A percentile compares a stretch with the other conserved stretches of the same genome.
Conservation (phyloP, 2,113 vertebrate species). For the Clarias magur region DNA sequence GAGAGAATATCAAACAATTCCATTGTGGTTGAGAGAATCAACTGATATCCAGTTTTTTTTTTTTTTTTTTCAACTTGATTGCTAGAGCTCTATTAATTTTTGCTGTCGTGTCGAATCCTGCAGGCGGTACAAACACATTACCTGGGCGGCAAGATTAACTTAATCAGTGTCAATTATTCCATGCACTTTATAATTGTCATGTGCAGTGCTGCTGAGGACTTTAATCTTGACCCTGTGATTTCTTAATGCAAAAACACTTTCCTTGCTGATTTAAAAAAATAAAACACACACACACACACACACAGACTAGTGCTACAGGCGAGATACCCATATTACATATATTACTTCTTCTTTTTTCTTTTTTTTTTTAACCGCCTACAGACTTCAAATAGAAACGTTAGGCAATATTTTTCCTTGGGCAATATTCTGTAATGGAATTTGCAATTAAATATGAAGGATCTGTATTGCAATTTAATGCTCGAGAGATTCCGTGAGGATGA, state of each 20-base stretch:
- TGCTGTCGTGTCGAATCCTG: not conserved
- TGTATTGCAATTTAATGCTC: constrained; percentile 22
- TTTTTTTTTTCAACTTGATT: constrained; percentile 10
- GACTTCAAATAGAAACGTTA: constrained; percentile 11
- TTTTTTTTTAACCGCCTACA: constrained; percentile 1
- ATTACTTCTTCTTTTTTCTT: not conserved
- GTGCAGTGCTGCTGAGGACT: not conserved
- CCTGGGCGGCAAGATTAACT: constrained; percentile 8
- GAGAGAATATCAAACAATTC: not conserved
- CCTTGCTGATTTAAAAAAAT: not conserved
- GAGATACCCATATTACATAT: constrained; percentile 12
- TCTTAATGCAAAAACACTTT: not conserved
- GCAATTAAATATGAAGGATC: constrained; percentile 10
- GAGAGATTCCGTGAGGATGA: not conserved
- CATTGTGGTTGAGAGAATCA: not conserved
- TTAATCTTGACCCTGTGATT: not conserved
- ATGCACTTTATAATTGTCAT: constrained; percentile 2
- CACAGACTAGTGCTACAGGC: not conserved
- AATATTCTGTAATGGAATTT: constrained; percentile 9
- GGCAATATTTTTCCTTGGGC: not conserved
- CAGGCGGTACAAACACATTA: constrained; percentile 9
- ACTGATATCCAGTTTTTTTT: constrained; percentile 19
- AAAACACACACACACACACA: not conserved
- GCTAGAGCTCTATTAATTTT: constrained; percentile 9
- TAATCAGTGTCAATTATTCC: constrained; percentile 11